Evolutionary conservation across 2,113 vertebrate species (phyloP).

Genomic region (Calypte anna): DNA sequence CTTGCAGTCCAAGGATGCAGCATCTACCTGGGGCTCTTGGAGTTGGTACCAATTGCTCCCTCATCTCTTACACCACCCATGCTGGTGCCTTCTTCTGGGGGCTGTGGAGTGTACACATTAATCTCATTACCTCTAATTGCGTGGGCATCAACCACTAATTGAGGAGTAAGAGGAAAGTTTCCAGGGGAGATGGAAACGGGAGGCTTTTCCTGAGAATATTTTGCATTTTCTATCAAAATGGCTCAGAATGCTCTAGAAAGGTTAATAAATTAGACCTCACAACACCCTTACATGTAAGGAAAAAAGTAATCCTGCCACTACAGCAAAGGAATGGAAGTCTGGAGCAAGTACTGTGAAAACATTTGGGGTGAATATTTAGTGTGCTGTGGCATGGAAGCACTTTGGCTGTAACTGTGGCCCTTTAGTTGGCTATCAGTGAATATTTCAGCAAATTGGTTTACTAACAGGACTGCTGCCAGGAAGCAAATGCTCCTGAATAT

Average conservation of each 20-base stretch:
- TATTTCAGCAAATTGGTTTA: slow-evolving; percentile 61
- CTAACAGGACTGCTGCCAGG: slow-evolving; percentile 29
- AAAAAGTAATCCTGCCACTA: not conserved
- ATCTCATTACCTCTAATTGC: slow-evolving; percentile 26
- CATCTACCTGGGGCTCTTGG: fast-evolving
- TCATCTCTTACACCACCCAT: not conserved
- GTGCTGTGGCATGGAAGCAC: not conserved
- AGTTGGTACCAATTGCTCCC: not conserved
- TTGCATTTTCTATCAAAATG: slow-evolving; percentile 4
- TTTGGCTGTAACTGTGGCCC: not conserved
- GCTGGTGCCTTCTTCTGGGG: not conserved
- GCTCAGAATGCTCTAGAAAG: not conserved
- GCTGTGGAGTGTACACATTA: not conserved
- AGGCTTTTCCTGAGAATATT: slow-evolving; percentile 16
- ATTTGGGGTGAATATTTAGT: not conserved
- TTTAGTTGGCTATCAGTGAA: slow-evolving; percentile 28
- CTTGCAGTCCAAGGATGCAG: not conserved
- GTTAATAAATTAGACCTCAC: slow-evolving; percentile 3
- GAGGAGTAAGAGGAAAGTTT: slow-evolving; percentile 16
- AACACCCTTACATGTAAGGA: not conserved
- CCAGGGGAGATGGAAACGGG: slow-evolving; percentile 23
- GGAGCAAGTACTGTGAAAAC: not conserved
- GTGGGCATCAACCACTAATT: not conserved
- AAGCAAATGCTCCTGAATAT: slow-evolving; percentile 39
- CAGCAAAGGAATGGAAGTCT: not conserved